Evolutionary conservation across 1,140 invertebrate species (phyloP), one percentile per base, ranked within the genome.

Genomic region (Olivierus martensii): DNA sequence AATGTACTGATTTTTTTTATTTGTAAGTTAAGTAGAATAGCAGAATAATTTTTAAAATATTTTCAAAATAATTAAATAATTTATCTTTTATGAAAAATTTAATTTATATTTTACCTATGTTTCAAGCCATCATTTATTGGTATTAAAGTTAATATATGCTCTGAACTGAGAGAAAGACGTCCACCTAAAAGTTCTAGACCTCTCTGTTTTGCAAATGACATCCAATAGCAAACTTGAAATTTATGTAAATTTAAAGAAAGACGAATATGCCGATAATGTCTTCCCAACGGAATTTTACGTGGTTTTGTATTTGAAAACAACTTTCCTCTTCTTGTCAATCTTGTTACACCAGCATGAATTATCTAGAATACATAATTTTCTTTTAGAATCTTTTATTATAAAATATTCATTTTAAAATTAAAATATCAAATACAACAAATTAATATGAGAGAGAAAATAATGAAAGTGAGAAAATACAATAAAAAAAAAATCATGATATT

Each of bases 191-290:
- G 75, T 65, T 96, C 86, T 52, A 93, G 85, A 1, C 95, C 95
- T 58, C 88, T 79, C 63, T 95, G 89, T 77, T 92, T 87, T 0
- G 90, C 87, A 65, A 91, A 95, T 0, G 93, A 98, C 80, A 95
- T 93, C 93, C 93, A 98, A 71, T 99, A 98, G 63, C 83, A 87
- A 11, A 97, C 84, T 69, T 91, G 85, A 21, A 65, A 57, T 44
- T 61, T 59, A 11, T 62, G 59, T 6, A 62, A 42, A 46, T 55
- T 61, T n/a, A 60, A 17, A 36, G 55, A 58, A 35, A 62, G 28
- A 46, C 55, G 56, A 42, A 63, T 52, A 12, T 53, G 61, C 65
- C 66, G 62, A 56, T 95, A 97, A 69, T 99, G 93, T 10, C 94
- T 72, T 55, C 88, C 93, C 0, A 99, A 75, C 58, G 93, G 89